Percentiles rank a stretch among this genome's conserved stretches.
These are phyloP conservation scores for Platycnemis pennipes DNA, from an alignment of 2,888 invertebrate species.

Conservation along the genomic window DNA sequence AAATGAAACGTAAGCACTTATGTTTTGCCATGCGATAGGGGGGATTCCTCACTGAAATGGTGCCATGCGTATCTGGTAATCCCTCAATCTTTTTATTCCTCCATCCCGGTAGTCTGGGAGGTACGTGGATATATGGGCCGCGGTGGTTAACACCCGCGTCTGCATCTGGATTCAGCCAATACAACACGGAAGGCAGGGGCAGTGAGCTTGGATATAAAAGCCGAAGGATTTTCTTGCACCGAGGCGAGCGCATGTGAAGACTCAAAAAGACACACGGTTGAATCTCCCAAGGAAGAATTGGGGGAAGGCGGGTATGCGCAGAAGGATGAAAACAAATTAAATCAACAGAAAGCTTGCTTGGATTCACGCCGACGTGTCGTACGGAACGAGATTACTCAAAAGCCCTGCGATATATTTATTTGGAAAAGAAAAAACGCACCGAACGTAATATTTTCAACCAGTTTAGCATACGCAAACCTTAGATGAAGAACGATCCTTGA, in stretches of 20 bases:
- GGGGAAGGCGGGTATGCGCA: background rate
- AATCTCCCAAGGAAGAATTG: background rate
- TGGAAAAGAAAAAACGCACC: too few relatives aligned
- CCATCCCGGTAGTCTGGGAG: background rate
- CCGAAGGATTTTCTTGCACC: background rate
- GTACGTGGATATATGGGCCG: background rate
- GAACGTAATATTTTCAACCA: too few relatives aligned
- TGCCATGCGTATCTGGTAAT: background rate
- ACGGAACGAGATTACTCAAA: too few relatives aligned
- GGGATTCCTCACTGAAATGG: too few relatives aligned
- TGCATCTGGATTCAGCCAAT: background rate
- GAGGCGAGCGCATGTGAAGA: background rate
- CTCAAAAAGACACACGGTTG: background rate
- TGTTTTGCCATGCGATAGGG: too few relatives aligned
- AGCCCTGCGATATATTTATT: too few relatives aligned
- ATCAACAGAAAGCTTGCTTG: too few relatives aligned
- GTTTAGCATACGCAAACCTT: too few relatives aligned
- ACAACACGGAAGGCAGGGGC: background rate
- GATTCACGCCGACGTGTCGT: too few relatives aligned
- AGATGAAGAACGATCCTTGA: too few relatives aligned
- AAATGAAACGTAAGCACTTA: too few relatives aligned
- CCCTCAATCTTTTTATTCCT: background rate
- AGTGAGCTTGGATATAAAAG: background rate
- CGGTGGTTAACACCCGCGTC: background rate
- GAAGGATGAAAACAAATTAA: background rate